A percentile compares a stretch with the other conserved stretches of the same genome.
Evolutionary conservation across 2,797 vertebrate genomes (phyloP).

Genomic region (Scleropages formosus): DNA sequence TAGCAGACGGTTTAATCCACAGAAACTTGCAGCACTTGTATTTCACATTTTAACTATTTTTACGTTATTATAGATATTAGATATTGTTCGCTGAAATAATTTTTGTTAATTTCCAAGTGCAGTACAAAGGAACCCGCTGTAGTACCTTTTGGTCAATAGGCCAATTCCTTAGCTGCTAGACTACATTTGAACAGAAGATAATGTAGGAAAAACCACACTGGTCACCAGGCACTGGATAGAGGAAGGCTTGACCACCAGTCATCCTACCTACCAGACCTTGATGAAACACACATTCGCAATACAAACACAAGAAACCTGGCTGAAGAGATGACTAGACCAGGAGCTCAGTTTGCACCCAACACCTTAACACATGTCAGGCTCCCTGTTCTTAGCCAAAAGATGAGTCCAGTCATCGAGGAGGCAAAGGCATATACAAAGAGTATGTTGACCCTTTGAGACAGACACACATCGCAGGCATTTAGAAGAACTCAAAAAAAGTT

Average conservation of each 20-base stretch:
- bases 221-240: conserved; percentile 44
- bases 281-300: conserved; percentile 63
- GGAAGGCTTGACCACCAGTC: too few relatives aligned
- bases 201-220: too few relatives aligned
- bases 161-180: too few relatives aligned
- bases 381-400: conserved; percentile 60
- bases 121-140: too few relatives aligned
- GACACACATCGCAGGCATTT: too few relatives aligned
- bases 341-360: conserved; percentile 71
- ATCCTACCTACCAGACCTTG: background rate
- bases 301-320: conserved; percentile 72
- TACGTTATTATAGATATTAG: conserved; percentile 4
- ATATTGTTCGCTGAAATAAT: too few relatives aligned
- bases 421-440: background rate
- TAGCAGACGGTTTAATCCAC: background rate
- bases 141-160: too few relatives aligned
- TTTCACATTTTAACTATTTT: background rate
- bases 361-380: conserved; percentile 70
- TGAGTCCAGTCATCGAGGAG: background rate
- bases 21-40: background rate
- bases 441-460: too few relatives aligned
- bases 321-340: conserved; percentile 71
- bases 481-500: too few relatives aligned
- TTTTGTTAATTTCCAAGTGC: too few relatives aligned
- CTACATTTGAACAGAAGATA: too few relatives aligned